Evolutionary conservation across 2,113 vertebrate species (phyloP), one percentile per base, ranked within the genome.

Genomic region (Globicephala melas): DNA sequence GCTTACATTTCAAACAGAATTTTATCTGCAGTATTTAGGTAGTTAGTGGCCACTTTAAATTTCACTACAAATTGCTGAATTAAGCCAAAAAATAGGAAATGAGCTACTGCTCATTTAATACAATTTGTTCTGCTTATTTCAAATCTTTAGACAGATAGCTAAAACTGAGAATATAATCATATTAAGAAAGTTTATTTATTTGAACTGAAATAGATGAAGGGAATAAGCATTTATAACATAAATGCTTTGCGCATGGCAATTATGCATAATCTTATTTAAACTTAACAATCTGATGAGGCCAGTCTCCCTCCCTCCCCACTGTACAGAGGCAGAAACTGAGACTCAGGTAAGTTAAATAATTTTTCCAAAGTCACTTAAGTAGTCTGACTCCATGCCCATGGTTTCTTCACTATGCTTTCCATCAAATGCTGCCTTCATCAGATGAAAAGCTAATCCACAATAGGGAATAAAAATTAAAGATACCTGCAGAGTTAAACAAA

Each of bases 301-400:
- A 26, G 15, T 91, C 33, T 88, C 65, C 50, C 63, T 8, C 21
- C 60, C 41, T 73, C 17, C 14, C 50, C 14, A 74, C 15, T 70
- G 17, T 36, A 70, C 1, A 65, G 60, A 80, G 31, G 25, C 5
- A 95, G 33, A 88, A 93, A 94, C 18, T 77, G 36, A 95, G 63
- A 82, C 53, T 87, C 85, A 83, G 3, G 25, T 28, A 89, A 94
- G 20, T 92, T 77, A 91, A 82, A 93, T 33, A 62, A 44, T 85
- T 87, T 96, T 83, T 62, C 68, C 55, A 80, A 84, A 89, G 36
- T 77, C 95, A 96, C 33, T 89, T 96, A 81, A 95, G 84, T 21
- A 71, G 21, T 81, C 26, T 77, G 50, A 88, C 31, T 91, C n/a
- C 12, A 96, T 83, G 10, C 17, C 38, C 55, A 84, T 1, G 8